phyloP scores from a whole-genome alignment of 2,888 invertebrate species.

The Notodonta dromedarius region DNA sequence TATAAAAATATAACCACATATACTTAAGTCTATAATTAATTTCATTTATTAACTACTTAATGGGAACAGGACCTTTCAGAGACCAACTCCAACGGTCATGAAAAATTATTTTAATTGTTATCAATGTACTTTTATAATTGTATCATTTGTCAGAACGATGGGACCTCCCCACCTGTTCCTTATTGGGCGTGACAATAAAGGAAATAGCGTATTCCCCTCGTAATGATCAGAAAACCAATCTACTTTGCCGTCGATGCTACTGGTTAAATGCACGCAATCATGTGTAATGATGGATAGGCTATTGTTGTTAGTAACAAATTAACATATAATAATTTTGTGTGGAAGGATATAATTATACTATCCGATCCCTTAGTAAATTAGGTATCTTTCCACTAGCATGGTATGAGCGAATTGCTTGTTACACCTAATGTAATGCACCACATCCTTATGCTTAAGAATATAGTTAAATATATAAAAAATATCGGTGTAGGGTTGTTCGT shows the following conservation, averaged over 20 bases:
- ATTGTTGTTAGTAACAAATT: background rate
- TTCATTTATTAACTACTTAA: background rate
- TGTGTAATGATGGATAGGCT: constrained; percentile 11
- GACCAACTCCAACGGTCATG: background rate
- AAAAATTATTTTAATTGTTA: constrained; percentile 8
- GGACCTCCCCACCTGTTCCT: constrained; percentile 48
- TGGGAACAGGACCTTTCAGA: background rate
- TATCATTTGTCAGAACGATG: constrained; percentile 19
- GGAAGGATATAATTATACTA: background rate
- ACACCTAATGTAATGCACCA: no score
- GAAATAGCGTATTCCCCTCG: constrained; percentile 59
- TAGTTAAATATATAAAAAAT: no score
- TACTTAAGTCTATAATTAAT: no score
- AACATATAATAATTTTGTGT: background rate
- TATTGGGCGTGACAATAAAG: constrained; percentile 57
- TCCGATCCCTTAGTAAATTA: no score
- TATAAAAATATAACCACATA: background rate
- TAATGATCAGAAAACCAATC: constrained; percentile 55
- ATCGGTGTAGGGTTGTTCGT: no score
- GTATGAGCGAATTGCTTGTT: no score
- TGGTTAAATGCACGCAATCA: constrained; percentile 38
- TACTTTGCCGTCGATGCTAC: constrained; percentile 53
- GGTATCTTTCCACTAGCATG: no score
- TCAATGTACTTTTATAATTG: constrained; percentile 11
- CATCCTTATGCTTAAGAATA: no score